phyloP scores from a whole-genome alignment of 2,113 vertebrate genomes.

The Zosterops pallidus region DNA sequence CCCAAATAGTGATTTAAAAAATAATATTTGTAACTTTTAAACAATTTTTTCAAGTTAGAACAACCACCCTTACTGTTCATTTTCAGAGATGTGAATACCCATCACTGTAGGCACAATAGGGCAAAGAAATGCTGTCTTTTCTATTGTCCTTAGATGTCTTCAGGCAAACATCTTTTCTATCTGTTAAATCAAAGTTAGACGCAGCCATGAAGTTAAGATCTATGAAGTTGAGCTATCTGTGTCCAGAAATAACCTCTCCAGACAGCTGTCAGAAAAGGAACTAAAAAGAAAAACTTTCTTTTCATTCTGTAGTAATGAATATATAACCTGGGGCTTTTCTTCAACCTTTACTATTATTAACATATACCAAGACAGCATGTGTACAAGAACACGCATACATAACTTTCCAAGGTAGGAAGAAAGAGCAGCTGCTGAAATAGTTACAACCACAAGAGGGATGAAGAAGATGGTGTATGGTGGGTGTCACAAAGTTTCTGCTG shows the following conservation, averaged over 20 bases:
- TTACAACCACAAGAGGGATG: neutral
- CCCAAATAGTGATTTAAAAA: neutral
- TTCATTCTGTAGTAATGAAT: neutral
- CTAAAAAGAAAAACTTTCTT: neutral
- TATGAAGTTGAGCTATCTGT: neutral
- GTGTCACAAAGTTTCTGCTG: neutral
- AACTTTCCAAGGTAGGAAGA: neutral
- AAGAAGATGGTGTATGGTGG: neutral
- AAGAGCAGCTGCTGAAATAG: neutral
- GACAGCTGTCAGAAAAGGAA: neutral
- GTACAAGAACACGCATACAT: neutral
- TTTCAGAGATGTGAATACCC: neutral
- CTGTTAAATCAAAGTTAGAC: neutral
- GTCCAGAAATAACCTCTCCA: neutral
- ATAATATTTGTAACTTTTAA: neutral
- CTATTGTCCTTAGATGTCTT: neutral
- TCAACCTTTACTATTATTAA: neutral
- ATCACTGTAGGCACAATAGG: neutral
- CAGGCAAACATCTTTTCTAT: neutral
- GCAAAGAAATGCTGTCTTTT: neutral
- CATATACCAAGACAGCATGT: neutral
- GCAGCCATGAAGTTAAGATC: neutral
- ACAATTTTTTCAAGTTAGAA: neutral
- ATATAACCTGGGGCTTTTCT: neutral
- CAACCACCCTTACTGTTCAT: neutral